Evolutionary conservation across 2,113 vertebrate species (phyloP).

Genomic region (Mungos mungo): DNA sequence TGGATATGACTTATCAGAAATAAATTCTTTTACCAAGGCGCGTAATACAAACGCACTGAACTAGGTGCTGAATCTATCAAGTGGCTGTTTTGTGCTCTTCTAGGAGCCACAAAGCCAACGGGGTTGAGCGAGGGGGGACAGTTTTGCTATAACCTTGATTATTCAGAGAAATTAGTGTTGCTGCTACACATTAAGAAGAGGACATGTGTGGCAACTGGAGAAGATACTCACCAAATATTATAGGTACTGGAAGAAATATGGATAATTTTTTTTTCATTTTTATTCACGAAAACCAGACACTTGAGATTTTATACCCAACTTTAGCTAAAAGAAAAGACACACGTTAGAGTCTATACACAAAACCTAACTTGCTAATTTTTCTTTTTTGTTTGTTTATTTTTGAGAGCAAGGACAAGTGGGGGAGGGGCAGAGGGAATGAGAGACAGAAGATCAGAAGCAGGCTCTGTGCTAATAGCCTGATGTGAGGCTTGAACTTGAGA

Average conservation of each 20-base stretch:
- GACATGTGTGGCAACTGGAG: background rate
- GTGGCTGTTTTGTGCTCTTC: background rate
- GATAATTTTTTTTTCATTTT: background rate
- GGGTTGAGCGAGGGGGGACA: accelerated
- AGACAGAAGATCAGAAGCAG: no score
- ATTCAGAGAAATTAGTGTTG: background rate
- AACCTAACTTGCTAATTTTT: background rate
- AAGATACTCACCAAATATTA: background rate
- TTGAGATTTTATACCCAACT: background rate
- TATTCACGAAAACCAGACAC: background rate
- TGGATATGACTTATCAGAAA: background rate
- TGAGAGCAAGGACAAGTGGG: no score
- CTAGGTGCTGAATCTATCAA: background rate
- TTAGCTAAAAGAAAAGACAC: background rate
- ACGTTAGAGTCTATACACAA: background rate
- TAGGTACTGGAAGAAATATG: background rate
- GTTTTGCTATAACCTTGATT: background rate
- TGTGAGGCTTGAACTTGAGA: no score
- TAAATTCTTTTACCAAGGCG: background rate
- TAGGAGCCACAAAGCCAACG: background rate
- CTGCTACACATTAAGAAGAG: background rate
- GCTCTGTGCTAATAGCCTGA: no score
- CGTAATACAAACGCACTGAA: background rate
- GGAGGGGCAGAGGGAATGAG: no score
- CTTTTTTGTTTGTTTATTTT: background rate